Base-by-base conservation (phyloP, 2,797 vertebrate species). In the Novumbra hubbsi region DNA sequence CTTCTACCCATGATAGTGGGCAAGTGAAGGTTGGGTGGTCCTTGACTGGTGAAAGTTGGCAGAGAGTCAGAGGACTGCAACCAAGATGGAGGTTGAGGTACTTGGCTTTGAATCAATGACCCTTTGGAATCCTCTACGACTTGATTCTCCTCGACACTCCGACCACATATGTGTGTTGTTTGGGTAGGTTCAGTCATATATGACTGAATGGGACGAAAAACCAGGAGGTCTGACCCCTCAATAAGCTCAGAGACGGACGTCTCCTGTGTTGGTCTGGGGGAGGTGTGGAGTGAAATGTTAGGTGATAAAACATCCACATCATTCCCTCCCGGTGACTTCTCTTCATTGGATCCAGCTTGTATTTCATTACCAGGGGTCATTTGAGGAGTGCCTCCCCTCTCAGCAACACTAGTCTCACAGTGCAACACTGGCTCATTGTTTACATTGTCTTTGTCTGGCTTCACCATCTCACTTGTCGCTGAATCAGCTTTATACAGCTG, bases 41-140 rank as follows among this genome's bases (percentile, higher is more conserved):
- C 91, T 83, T 85, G 88, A 82, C 77, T 89, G 70, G 82, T 89
- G 81, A 89, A 91, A 0, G 74, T 88, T 62, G 88, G 88, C 0
- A 90, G 79, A 34, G 62, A 6, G 48, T 91, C 87, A 4, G 30
- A 38, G 32, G 73, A 19, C 81, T 69, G 73, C 27, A 12, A 73
- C 7, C 38, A 68, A 3, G 71, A 69, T 49, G 75, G 49, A n/a
- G 68, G 45, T 45, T 52, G n/a, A 15, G 67, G n/a, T 0, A 41
- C 65, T 11, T 71, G 19, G 21, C 0, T 81, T 19, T 55, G 75
- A 63, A 24, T 34, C 0, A 14, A 62, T 0, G 64, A 66, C 21
- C 34, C 45, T 74, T 32, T 62, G 48, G 57, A 66, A 66, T 11
- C 71, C 50, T 16, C 76, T 9, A 24, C 8, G 2, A 16, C 21